Evolutionary conservation across 2,888 invertebrate genomes (phyloP).

Genomic region (Tinea semifulvella): DNA sequence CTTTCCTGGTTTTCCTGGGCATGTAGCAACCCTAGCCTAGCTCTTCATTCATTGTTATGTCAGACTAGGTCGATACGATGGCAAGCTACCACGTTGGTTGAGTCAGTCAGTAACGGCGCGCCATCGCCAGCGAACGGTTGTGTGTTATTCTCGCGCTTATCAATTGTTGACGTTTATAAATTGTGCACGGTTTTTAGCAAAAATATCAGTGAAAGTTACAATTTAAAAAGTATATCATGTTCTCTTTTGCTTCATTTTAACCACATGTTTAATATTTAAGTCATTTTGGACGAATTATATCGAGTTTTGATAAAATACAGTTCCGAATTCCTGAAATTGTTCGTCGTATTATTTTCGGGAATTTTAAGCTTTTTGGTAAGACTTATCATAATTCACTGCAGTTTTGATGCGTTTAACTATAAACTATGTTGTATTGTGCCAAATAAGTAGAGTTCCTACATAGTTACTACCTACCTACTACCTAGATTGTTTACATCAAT

Average conservation of each 20-base stretch:
- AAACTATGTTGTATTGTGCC: too few species aligned
- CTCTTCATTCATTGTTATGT: slow-evolving; percentile 47
- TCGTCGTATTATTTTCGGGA: not conserved
- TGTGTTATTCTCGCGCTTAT: slow-evolving; percentile 13
- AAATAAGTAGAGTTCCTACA: too few species aligned
- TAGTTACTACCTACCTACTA: too few species aligned
- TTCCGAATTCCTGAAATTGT: not conserved
- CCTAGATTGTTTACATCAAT: too few species aligned
- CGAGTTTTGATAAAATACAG: too few species aligned
- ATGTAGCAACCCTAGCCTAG: too few species aligned
- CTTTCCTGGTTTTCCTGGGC: too few species aligned
- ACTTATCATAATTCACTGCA: too few species aligned
- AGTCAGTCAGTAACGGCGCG: slow-evolving; percentile 35
- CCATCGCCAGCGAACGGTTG: slow-evolving; percentile 15
- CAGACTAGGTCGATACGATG: slow-evolving; percentile 40
- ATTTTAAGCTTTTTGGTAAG: slow-evolving; percentile 9
- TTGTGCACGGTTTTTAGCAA: not conserved
- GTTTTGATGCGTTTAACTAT: too few species aligned
- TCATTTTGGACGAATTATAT: too few species aligned
- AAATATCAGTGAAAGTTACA: slow-evolving; percentile 11
- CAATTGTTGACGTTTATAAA: slow-evolving; percentile 11
- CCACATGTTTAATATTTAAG: too few species aligned
- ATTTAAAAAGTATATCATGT: not conserved
- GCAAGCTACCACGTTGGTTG: slow-evolving; percentile 9
- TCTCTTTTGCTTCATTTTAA: slow-evolving; percentile 7